Evolutionary conservation across 2,888 invertebrate species (phyloP), one percentile per base, ranked within the genome.

Genomic region (Aplocera efformata): DNA sequence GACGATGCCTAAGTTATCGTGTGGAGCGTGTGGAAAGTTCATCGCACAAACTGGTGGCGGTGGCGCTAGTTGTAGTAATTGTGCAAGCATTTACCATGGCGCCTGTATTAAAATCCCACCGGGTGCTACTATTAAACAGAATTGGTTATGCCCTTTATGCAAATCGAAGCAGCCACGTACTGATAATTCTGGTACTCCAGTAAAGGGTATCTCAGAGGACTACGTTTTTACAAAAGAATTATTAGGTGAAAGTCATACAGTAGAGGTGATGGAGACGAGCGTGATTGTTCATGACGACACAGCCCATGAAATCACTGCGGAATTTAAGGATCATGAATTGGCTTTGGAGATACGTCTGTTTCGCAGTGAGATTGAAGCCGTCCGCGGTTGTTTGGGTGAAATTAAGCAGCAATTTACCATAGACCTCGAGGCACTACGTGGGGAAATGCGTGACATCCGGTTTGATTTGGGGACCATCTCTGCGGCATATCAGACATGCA

Each of bases 121-220:
- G 3, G 30, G 30, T 3, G 30, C 30, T 6, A 10, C 21, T 1
- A 10, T 21, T 3, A 30, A 21, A 21, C 1, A 5, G 4, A 7
- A 30, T n/a, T 30, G 30, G 30, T 10, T 30, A 7, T 30, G 30
- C 10, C 30, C 30, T 6, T 4, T 6, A 10, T 30, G 30, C 10
- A 30, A 30, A 8, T 21, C 30, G 4, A 30, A 30, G 10, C 10
- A 17, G 8, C 29, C 29, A 21, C 30, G 30, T 8, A 1, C 9
- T 6, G 9, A 21, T 9, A 30, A 9, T 21, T 20, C 30, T 21
- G 10, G 21, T 7, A 30, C 30, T 22, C 30, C 30, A 1, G 30
- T 21, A 1, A 21, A 30, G n/a, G n/a, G n/a, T n/a, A n/a, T n/a
- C n/a, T n/a, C n/a, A n/a, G n/a, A n/a, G n/a, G n/a, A n/a, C n/a